Base-by-base conservation (phyloP, 1,140 invertebrate species). In the Aphaenogaster floridana region DNA sequence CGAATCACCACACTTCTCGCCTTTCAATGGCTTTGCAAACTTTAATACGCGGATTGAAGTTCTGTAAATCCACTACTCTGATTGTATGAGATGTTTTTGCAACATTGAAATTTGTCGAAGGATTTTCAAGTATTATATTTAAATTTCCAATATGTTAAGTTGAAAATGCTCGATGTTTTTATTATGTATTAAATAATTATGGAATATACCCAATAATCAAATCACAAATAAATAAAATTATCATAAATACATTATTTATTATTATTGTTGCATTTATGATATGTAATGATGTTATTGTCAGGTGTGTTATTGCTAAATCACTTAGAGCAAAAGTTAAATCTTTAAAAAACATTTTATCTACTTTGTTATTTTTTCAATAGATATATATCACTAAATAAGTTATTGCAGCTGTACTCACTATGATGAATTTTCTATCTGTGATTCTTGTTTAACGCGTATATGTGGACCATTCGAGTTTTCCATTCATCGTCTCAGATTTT, bases 401-500 rank as follows among this genome's bases (percentile, higher is more conserved):
- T 59, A 21, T 61, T 34, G 39, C 34, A 72, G 9, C 13, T 50
- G 28, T 15, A 61, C n/a, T 59, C n/a, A 45, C 21, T 39, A 11
- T 21, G 3, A 21, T n/a, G 4, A 76, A 61, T 61, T 59, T 74
- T 7, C 54, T 8, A 34, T 61, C 28, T 34, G 1, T 76, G 54
- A n/a, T 50, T 76, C 54, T 61, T 84, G 36, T 84, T 84, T 84
- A 76, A 84, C 54, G 42, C 13, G 5, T 42, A 59, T 42, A 76
- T 61, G 17, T 61, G 69, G 48, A 39, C 42, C 15, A 8, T 74
- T 84, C 54, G 42, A 76, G 69, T 84, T 84, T 76, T n/a, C 54
- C 69, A 76, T 76, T 45, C 42, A 76, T 74, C 80, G 80, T 84
- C 69, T 84, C 69, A 84, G 89, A 89, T 90, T 89, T 89, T 81